Evolutionary conservation across 2,888 invertebrate genomes (phyloP).

Genomic region (Morpho deidamia): DNA sequence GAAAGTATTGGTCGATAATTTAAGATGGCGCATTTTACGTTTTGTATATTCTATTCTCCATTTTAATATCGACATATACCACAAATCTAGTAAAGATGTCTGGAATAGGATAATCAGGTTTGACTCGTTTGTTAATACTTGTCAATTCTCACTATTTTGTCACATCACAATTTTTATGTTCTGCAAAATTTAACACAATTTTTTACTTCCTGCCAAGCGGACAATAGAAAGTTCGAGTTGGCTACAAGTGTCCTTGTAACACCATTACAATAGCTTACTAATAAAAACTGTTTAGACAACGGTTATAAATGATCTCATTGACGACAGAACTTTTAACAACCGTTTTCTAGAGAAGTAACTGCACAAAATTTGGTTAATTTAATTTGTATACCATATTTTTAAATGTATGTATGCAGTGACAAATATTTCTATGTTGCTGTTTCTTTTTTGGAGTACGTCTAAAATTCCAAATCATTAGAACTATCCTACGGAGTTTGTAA

Average conservation of each 20-base stretch:
- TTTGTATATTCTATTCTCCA: not conserved
- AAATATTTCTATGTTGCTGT: no score
- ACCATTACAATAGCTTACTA: conserved; percentile 3
- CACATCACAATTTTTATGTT: not conserved
- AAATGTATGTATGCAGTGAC: not conserved
- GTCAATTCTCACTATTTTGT: no score
- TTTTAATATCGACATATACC: no score
- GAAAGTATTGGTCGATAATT: no score
- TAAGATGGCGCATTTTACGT: not conserved
- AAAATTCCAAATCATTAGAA: no score
- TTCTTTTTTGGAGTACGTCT: no score
- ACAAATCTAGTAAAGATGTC: no score
- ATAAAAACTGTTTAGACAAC: conserved; percentile 4
- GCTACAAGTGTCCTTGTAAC: conserved; percentile 3
- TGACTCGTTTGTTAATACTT: no score
- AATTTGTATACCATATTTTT: not conserved
- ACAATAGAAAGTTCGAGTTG: not conserved
- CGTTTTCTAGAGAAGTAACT: not conserved
- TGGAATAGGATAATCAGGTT: no score
- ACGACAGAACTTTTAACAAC: not conserved
- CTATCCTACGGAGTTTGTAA: no score
- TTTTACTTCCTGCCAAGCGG: not conserved
- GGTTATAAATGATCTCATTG: conserved; percentile 1
- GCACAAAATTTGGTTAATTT: not conserved
- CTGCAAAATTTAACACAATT: not conserved